A percentile compares a stretch with the other conserved stretches of the same genome.
Evolutionary conservation across 2,113 vertebrate species (phyloP).

Genomic region (Aptenodytes forsteri): DNA sequence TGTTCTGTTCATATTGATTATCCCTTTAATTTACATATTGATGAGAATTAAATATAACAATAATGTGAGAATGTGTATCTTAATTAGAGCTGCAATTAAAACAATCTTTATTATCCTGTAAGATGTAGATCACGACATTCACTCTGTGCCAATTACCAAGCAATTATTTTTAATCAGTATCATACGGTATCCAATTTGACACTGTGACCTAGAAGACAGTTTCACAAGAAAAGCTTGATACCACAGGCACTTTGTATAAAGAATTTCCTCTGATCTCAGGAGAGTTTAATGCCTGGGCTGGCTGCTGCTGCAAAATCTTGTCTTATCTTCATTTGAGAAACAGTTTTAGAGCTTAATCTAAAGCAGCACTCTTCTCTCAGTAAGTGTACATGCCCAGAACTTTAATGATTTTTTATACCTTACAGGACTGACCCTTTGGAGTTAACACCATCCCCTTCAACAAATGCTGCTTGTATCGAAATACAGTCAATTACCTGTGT

Average conservation of each 20-base stretch:
- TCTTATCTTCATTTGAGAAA: background rate
- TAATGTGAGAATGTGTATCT: background rate
- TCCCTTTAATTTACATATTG: background rate
- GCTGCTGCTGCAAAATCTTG: background rate
- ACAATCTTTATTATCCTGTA: conserved; percentile 14
- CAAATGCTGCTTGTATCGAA: background rate
- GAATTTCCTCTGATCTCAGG: conserved; percentile 11
- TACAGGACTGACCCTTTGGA: background rate
- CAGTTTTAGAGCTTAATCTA: background rate
- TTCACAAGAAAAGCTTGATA: conserved; percentile 4
- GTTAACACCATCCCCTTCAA: background rate
- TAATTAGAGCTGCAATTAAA: conserved; percentile 59
- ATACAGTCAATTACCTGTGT: background rate
- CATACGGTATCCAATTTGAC: background rate
- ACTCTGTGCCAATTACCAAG: conserved; percentile 43
- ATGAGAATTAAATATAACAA: background rate
- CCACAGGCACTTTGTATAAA: background rate
- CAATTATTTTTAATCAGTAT: conserved; percentile 54
- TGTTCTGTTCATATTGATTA: background rate
- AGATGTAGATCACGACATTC: conserved; percentile 35
- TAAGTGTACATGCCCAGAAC: background rate
- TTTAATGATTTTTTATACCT: background rate
- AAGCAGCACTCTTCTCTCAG: background rate
- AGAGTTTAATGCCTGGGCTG: background rate
- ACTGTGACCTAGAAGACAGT: conserved; percentile 21